Conservation (phyloP, 2,888 invertebrate species). For the Argyra leucocephala region DNA sequence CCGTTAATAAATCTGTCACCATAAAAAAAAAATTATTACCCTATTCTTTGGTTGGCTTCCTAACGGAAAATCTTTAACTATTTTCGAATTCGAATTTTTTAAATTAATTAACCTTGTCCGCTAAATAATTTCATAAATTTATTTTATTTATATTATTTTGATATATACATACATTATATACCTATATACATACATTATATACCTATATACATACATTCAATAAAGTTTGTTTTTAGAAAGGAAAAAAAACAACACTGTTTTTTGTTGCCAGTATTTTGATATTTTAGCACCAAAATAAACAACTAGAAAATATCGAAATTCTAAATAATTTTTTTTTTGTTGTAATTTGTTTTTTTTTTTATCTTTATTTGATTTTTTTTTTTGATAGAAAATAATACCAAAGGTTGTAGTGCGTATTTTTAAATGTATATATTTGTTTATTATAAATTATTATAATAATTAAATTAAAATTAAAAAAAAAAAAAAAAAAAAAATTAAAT, state of each 20-base stretch:
- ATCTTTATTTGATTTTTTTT: too few relatives aligned
- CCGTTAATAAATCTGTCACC: background rate
- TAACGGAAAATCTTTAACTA: background rate
- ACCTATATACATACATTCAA: background rate
- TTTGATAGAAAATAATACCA: too few relatives aligned
- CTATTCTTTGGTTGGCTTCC: background rate
- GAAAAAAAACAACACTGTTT: background rate
- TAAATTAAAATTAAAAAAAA: too few relatives aligned
- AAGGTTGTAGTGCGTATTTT: background rate
- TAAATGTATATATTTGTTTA: background rate
- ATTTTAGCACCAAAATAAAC: background rate
- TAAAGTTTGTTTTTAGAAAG: background rate
- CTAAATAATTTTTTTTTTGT: too few relatives aligned
- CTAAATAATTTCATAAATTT: background rate
- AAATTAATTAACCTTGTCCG: slow-evolving; percentile 2
- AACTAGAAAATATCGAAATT: too few relatives aligned
- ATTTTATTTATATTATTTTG: too few relatives aligned
- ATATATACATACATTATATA: background rate
- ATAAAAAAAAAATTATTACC: background rate
- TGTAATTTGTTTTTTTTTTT: too few relatives aligned
- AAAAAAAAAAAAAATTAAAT: too few relatives aligned
- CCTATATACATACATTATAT: too few relatives aligned
- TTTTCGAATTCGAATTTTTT: background rate
- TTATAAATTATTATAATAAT: background rate
- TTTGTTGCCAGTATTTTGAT: background rate